Evolutionary conservation across 2,888 invertebrate species (phyloP).

Genomic region (Platynereis dumerilii): DNA sequence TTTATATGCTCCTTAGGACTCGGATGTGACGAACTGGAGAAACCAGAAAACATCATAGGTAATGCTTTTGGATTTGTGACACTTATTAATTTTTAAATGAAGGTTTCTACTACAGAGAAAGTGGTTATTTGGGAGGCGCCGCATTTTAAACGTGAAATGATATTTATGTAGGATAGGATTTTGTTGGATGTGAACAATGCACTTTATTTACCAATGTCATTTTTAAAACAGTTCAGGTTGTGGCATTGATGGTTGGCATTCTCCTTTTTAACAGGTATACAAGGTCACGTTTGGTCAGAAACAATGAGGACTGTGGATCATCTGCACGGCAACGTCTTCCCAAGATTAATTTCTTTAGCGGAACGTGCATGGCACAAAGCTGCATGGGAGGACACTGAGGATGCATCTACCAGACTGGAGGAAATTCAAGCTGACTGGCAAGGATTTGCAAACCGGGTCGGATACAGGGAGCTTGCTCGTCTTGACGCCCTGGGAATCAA

Average conservation of each 20-base stretch:
- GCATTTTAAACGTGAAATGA: no score
- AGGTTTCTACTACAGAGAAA: no score
- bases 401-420: conserved; percentile 30
- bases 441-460: conserved; percentile 51
- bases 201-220: no score
- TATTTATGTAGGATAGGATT: no score
- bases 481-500: conserved; percentile 47
- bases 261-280: conserved; percentile 30
- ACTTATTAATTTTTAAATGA: no score
- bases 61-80: background rate
- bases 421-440: conserved; percentile 46
- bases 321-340: conserved; percentile 36
- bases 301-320: conserved; percentile 29
- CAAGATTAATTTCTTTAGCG: conserved; percentile 39
- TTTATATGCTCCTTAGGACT: conserved; percentile 41
- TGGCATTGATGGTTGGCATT: no score
- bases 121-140: no score
- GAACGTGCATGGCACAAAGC: conserved; percentile 40
- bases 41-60: conserved; percentile 55
- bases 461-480: conserved; percentile 49
- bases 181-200: no score
- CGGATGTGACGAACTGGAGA: conserved; percentile 41
- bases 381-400: conserved; percentile 51
- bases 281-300: conserved; percentile 38
- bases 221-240: no score